phyloP scores from a whole-genome alignment of 92 coral and sea anemone genomes.

The Palythoa heliodiscus region DNA sequence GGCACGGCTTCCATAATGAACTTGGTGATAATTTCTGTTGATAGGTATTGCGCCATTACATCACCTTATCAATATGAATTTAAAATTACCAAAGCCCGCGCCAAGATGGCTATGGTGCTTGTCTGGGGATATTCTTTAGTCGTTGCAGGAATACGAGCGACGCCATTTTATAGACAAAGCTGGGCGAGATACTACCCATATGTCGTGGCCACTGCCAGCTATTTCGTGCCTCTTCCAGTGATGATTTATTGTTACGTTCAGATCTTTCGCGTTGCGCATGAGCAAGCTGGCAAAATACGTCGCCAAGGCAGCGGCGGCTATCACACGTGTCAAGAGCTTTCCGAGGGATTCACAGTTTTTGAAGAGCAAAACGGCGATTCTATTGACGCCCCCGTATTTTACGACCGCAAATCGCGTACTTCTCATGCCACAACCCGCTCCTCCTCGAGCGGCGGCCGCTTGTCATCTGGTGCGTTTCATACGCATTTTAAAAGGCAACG shows the following conservation, averaged over 20 bases:
- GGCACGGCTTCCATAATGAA: slow-evolving; percentile 89
- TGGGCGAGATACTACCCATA: slow-evolving; percentile 55
- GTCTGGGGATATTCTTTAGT: slow-evolving; percentile 75
- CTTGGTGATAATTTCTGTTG: slow-evolving; percentile 79
- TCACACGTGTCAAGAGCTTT: slow-evolving; percentile 29
- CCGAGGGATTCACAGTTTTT: slow-evolving; percentile 23
- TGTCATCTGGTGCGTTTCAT: slow-evolving; percentile 49
- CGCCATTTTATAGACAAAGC: slow-evolving; percentile 26
- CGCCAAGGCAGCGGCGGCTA: slow-evolving; percentile 43
- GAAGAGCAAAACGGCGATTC: slow-evolving; percentile 43
- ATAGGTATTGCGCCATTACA: slow-evolving; percentile 84
- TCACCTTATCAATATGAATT: slow-evolving; percentile 70
- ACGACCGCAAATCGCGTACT: slow-evolving; percentile 36
- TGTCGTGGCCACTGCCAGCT: slow-evolving; percentile 78
- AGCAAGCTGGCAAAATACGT: slow-evolving; percentile 73
- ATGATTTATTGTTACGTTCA: slow-evolving; percentile 78
- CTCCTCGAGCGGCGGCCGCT: slow-evolving; percentile 34
- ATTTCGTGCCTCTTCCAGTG: slow-evolving; percentile 74
- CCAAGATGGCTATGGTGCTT: slow-evolving; percentile 61
- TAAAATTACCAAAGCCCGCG: slow-evolving; percentile 73
- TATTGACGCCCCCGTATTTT: slow-evolving; percentile 27
- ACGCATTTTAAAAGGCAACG: slow-evolving; percentile 26
- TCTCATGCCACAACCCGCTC: slow-evolving; percentile 37
- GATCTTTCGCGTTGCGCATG: slow-evolving; percentile 75
- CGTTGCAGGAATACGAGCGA: slow-evolving; percentile 58